These are phyloP conservation scores for Pogonus chalceus DNA, from an alignment of 1,140 invertebrate species.

Conservation along the genomic window DNA sequence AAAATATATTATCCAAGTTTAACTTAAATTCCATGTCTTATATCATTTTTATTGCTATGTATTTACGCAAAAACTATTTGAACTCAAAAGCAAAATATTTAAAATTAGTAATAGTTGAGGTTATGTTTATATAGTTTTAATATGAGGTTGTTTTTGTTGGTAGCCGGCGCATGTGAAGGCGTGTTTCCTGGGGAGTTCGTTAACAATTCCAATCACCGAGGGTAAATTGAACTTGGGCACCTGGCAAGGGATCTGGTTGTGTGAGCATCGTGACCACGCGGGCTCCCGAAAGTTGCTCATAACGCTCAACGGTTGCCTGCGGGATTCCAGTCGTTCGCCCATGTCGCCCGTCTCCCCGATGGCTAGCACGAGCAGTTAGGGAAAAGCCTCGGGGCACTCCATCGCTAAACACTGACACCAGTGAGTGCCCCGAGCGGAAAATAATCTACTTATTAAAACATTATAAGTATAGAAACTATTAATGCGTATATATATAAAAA, in stretches of 20 bases:
- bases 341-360: conserved; percentile 72
- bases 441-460: conserved; percentile 12
- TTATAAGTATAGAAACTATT: neutral
- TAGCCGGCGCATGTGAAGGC: conserved; percentile 96
- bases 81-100: no score
- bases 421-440: conserved; percentile 25
- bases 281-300: conserved; percentile 86
- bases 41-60: no score
- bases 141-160: conserved; percentile 32
- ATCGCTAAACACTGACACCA: conserved; percentile 31
- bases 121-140: no score
- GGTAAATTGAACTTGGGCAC: conserved; percentile 89
- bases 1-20: no score
- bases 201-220: conserved; percentile 92
- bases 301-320: conserved; percentile 79
- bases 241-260: conserved; percentile 97
- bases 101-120: no score
- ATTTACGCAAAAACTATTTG: no score
- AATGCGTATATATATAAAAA: neutral
- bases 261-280: conserved; percentile 92
- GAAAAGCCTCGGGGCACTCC: conserved; percentile 40
- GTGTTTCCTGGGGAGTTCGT: conserved; percentile 87
- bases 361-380: conserved; percentile 84
- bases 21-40: no score
- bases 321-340: conserved; percentile 71